Conservation (phyloP, 2,888 invertebrate species). For the Drosophila ochracea region DNA sequence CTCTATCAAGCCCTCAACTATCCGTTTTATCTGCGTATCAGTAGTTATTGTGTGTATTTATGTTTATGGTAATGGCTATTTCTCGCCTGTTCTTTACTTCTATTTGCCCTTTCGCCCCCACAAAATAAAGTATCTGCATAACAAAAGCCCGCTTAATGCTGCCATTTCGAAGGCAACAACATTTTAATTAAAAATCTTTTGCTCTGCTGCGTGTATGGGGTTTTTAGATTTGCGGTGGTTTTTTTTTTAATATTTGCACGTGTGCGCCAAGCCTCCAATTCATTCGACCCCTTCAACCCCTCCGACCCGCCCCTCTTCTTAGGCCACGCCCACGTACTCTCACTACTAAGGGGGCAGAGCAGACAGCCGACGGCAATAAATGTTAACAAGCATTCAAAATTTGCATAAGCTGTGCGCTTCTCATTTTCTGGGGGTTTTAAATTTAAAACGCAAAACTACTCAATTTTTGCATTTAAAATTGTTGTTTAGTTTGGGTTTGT, state of each 20-base stretch:
- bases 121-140: conserved; percentile 33
- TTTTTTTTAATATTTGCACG: conserved; percentile 37
- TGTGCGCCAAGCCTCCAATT: conserved; percentile 28
- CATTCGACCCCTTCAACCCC: not conserved
- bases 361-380: conserved; percentile 65
- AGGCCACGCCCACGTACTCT: conserved; percentile 23
- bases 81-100: not conserved
- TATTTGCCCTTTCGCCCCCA: not conserved
- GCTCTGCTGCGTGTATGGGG: conserved; percentile 42
- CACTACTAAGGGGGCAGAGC: conserved; percentile 1
- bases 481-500: conserved; percentile 12
- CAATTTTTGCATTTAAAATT: conserved; percentile 59
- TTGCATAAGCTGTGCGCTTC: conserved; percentile 70
- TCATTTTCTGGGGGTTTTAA: conserved; percentile 37
- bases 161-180: conserved; percentile 40
- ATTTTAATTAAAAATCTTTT: conserved; percentile 63
- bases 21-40: conserved; percentile 41
- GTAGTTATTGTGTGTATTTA: conserved; percentile 35
- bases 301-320: not conserved
- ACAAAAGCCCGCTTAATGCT: conserved; percentile 49
- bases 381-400: conserved; percentile 73
- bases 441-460: conserved; percentile 56
- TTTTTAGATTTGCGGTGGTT: conserved; percentile 11
- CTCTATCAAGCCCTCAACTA: conserved; percentile 13
- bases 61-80: conserved; percentile 6